These are phyloP conservation scores for Clepsis dumicolana DNA, from an alignment of 2,888 invertebrate genomes.

Conservation along the genomic window DNA sequence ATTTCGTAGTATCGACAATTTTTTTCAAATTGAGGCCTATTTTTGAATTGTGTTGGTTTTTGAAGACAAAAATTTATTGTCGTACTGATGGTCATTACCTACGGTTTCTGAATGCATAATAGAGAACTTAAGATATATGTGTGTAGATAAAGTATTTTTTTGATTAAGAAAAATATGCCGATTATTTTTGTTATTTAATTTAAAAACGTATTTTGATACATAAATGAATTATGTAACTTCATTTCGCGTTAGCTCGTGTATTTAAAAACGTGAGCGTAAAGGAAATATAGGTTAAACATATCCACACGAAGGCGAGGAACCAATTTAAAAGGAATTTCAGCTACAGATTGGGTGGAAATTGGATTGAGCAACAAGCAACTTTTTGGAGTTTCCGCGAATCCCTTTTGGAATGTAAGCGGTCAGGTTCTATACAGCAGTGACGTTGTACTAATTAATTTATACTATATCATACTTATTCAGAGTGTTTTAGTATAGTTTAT, in stretches of 20 bases:
- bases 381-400: constrained; percentile 69
- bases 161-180: background rate
- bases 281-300: constrained; percentile 30
- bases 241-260: constrained; percentile 28
- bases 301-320: constrained; percentile 43
- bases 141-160: no score
- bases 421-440: no score
- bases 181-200: constrained; percentile 1
- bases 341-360: constrained; percentile 62
- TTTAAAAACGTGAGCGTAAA: constrained; percentile 31
- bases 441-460: no score
- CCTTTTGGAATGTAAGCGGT: constrained; percentile 55
- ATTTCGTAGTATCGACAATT: no score
- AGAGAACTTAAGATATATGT: no score
- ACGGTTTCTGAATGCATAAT: no score
- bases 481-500: constrained; percentile 22
- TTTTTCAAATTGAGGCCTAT: no score
- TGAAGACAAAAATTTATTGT: no score
- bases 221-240: constrained; percentile 31
- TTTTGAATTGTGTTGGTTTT: no score
- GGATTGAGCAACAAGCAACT: constrained; percentile 67
- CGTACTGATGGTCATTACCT: no score
- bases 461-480: no score
- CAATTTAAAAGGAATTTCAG: constrained; percentile 53
- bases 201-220: constrained; percentile 11